Percentiles rank a stretch among this genome's conserved stretches.
Conservation (phyloP, 37 sponge, comb jelly and placozoan species). For the Tethya wilhelma region DNA sequence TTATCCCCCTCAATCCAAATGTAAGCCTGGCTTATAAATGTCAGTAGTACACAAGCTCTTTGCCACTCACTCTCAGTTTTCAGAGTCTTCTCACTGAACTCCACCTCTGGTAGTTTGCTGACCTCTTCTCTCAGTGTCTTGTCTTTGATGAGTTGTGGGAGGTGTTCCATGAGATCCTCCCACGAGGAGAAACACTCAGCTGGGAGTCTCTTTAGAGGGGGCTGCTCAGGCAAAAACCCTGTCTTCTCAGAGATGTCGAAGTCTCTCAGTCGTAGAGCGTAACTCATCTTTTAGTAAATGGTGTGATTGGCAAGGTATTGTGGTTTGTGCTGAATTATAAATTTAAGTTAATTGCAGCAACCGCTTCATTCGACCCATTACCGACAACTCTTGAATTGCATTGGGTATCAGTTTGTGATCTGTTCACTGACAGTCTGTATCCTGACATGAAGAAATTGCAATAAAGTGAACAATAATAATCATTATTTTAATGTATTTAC, state of each 20-base stretch:
- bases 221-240: constrained; percentile 61
- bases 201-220: constrained; percentile 47
- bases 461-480: too few species aligned
- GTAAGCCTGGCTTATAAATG: constrained; percentile 52
- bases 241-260: constrained; percentile 48
- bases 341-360: too few species aligned
- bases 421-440: too few species aligned
- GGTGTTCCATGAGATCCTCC: constrained; percentile 49
- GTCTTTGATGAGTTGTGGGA: constrained; percentile 37
- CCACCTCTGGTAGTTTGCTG: constrained; percentile 21
- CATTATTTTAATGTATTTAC: too few species aligned
- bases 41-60: constrained; percentile 51
- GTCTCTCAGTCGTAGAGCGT: too few species aligned
- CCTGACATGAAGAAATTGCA: too few species aligned
- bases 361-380: too few species aligned
- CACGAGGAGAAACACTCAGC: constrained; percentile 45
- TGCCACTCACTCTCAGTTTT: constrained; percentile 49
- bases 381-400: too few species aligned
- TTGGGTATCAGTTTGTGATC: too few species aligned
- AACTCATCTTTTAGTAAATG: too few species aligned
- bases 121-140: constrained; percentile 22
- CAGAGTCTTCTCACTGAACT: constrained; percentile 28
- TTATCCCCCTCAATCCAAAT: constrained; percentile 69
- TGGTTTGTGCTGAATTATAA: too few species aligned
- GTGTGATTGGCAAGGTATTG: too few species aligned